Evolutionary conservation across 2,888 invertebrate species (phyloP), one percentile per base, ranked within the genome.

Genomic region (Fragum whitleyi): DNA sequence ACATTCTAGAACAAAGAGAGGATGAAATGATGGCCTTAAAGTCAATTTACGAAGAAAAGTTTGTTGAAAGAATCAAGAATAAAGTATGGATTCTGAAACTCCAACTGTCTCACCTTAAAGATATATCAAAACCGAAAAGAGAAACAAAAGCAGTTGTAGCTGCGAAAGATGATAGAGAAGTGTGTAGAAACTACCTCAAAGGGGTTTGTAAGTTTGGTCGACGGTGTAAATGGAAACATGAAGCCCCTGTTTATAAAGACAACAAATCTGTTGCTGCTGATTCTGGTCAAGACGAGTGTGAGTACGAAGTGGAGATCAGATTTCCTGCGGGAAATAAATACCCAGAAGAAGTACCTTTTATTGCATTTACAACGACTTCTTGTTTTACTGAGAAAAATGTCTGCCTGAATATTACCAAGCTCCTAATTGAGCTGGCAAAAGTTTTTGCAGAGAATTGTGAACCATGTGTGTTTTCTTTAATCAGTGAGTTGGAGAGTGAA

Each of bases 1-100:
- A 85, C 23, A 86, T 92, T 19, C 19, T 69, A 2, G 91, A 92
- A 36, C 87, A 87, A 51, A 80, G 92, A 68, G 81, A 85, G 21
- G 92, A 93, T 61, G 93, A 93, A 86, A 92, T 90, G 81, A 73
- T 89, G 65, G 93, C 91, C 19, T 74, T 93, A 21, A 73, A 89
- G 69, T 88, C 92, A 9, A 93, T 93, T 6, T 93, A 91, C 81
- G 92, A 90, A 65, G 87, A 88, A 7, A 83, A 74, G 9, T 92
- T 92, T 79, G 77, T 77, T 36, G 92, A 92, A 77, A 87, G 88
- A 65, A 88, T 92, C 29, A 79, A 88, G 19, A 90, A 90, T 59
- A 87, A 81, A 72, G 88, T 91, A 0, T 93, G 93, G 93, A 69
- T 87, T 29, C 42, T 93, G 7, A 83, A 84, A 53, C 72, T 92